A percentile compares a stretch with the other conserved stretches of the same genome.
Conservation (phyloP, 2,888 invertebrate genomes). For the Aethes cnicana region DNA sequence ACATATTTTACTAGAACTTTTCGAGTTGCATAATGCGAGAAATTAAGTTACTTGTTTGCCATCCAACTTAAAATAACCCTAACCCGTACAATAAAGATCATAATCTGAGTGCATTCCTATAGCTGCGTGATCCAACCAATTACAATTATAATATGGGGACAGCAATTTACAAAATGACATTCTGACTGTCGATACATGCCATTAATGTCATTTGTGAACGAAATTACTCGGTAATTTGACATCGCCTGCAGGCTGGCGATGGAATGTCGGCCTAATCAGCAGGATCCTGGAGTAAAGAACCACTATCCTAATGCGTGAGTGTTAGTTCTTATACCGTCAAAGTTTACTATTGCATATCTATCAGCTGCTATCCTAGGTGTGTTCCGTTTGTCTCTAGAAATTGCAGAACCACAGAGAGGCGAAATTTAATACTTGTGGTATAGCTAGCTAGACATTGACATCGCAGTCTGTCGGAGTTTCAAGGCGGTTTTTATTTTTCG, state of each 20-base stretch:
- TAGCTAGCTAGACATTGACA: no score
- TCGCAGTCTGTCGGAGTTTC: no score
- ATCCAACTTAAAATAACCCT: neutral
- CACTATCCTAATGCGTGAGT: neutral
- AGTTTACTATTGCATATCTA: no score
- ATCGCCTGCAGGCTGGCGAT: conserved; percentile 44
- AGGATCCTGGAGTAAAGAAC: conserved; percentile 10
- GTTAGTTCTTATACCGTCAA: no score
- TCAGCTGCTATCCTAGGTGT: no score
- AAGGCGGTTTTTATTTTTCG: no score
- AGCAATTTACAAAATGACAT: conserved; percentile 72
- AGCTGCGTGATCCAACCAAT: conserved; percentile 63
- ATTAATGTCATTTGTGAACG: conserved; percentile 64
- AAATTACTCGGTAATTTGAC: conserved; percentile 59
- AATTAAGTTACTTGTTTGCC: neutral
- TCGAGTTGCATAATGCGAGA: no score
- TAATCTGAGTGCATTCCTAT: conserved; percentile 43
- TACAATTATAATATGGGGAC: conserved; percentile 54
- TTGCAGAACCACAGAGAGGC: no score
- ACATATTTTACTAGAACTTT: no score
- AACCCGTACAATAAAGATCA: conserved; percentile 31
- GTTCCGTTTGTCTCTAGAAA: no score
- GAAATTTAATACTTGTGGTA: no score
- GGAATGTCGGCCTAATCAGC: conserved; percentile 30
- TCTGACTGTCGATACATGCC: conserved; percentile 62